phyloP scores from a whole-genome alignment of 2,888 invertebrate species.

The Agriopis aurantiaria region DNA sequence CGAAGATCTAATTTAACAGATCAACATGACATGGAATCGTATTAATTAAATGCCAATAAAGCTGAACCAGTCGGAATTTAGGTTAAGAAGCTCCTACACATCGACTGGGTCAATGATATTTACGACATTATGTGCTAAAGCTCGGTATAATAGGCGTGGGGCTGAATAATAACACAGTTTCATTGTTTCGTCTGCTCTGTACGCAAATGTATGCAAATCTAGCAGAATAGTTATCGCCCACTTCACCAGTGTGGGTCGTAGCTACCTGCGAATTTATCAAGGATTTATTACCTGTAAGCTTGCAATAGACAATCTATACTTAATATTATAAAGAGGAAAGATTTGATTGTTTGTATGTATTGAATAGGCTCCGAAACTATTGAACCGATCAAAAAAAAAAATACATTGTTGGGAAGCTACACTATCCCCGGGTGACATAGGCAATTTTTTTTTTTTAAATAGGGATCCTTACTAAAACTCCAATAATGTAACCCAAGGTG shows the following conservation, averaged over 20 bases:
- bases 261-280: conserved; percentile 40
- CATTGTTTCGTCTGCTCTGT: conserved; percentile 65
- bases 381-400: no score
- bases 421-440: no score
- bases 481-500: no score
- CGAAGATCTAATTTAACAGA: no score
- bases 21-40: not conserved
- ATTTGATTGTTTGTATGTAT: no score
- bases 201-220: conserved; percentile 64
- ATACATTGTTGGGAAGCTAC: no score
- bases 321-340: no score
- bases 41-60: conserved; percentile 1
- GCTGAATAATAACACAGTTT: conserved; percentile 61
- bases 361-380: no score
- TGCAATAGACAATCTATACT: conserved; percentile 10
- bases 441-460: no score
- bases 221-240: conserved; percentile 36
- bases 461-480: no score
- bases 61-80: conserved; percentile 23
- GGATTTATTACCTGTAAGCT: conserved; percentile 30
- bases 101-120: conserved; percentile 46
- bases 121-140: conserved; percentile 45
- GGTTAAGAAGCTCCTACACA: conserved; percentile 31
- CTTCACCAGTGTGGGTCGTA: conserved; percentile 38
- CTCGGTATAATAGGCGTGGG: conserved; percentile 30